phyloP scores from a whole-genome alignment of 2,797 vertebrate species.

The Kryptolebias ocellatus region DNA sequence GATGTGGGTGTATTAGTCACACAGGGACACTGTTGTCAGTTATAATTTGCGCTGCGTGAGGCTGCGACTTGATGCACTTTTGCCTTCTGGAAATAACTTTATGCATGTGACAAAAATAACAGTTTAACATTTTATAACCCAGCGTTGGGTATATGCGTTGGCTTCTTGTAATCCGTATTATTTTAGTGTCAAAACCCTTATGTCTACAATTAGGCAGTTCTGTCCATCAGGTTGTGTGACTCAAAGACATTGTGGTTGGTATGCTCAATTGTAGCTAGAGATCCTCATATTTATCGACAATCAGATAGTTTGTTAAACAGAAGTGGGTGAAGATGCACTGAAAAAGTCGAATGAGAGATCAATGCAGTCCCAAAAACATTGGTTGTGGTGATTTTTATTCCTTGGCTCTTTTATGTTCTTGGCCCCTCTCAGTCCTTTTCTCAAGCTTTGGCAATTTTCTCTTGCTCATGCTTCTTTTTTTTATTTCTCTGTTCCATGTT shows the following conservation, averaged over 20 bases:
- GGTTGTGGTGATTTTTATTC: slow-evolving; percentile 24
- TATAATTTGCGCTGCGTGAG: neutral
- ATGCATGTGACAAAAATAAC: too few species aligned
- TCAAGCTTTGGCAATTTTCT: slow-evolving; percentile 11
- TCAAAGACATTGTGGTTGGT: neutral
- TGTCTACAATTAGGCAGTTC: neutral
- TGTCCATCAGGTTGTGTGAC: too few species aligned
- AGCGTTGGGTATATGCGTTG: too few species aligned
- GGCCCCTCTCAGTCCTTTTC: too few species aligned
- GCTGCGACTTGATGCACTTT: neutral
- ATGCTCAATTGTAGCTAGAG: too few species aligned
- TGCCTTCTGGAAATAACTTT: neutral
- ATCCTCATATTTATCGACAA: too few species aligned
- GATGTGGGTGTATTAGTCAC: slow-evolving; percentile 4
- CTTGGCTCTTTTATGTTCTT: too few species aligned
- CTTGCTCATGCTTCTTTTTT: slow-evolving; percentile 6
- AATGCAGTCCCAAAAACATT: slow-evolving; percentile 56
- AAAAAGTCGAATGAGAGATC: slow-evolving; percentile 8
- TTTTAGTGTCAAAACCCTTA: too few species aligned
- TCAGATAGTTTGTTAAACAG: too few species aligned
- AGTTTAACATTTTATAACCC: too few species aligned
- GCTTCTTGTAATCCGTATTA: too few species aligned
- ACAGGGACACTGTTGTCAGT: neutral
- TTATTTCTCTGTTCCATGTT: neutral
- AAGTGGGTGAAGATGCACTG: too few species aligned